Evolutionary conservation across 2,888 invertebrate genomes (phyloP), one percentile per base, ranked within the genome.

Genomic region (Cetonia aurata): DNA sequence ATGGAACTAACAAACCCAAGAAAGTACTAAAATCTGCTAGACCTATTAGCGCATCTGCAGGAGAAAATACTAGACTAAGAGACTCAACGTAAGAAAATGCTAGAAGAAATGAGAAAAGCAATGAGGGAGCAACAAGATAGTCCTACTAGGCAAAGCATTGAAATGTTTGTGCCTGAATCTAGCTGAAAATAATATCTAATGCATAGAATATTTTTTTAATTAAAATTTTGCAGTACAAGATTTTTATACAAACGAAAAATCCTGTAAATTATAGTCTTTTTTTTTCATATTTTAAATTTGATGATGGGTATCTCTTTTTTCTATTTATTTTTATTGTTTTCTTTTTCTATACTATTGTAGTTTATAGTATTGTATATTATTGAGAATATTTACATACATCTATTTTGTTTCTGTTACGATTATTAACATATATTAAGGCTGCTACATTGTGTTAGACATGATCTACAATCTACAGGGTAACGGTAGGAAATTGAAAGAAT

Each of bases 21-120:
- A 79, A 78, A 72, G 70, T 74, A 53, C 77, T 76, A 66, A 44
- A 60, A 41, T 42, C 52, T 13, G n/a, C 55, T 31, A 73, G 76
- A 52, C 73, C 76, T 12, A 73, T 75, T 13, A 79, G 77, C 76
- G 87, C 87, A 75, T 87, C 86, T 77, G 87, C 86, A 69, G 86
- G 84, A 74, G 86, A 87, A 77, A 86, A 85, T 6, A 84, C 86
- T 73, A 86, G 85, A 67, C 85, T 83, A 76, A 81, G 84, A 33
- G 93, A 92, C 89, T 0, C 93, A 93, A 50, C 88, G 96, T 74
- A 92, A 92, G 77, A 92, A 93, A 77, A 88, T 96, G 88, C 84
- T 96, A 75, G 95, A 95, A 78, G 93, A 88, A 80, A 90, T 87
- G 82, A 88, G 93, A 81, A 86, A 87, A 74, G 90, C 88, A 8